These are phyloP conservation scores for Scortum barcoo DNA, from an alignment of 2,113 vertebrate genomes.

Conservation along the genomic window DNA sequence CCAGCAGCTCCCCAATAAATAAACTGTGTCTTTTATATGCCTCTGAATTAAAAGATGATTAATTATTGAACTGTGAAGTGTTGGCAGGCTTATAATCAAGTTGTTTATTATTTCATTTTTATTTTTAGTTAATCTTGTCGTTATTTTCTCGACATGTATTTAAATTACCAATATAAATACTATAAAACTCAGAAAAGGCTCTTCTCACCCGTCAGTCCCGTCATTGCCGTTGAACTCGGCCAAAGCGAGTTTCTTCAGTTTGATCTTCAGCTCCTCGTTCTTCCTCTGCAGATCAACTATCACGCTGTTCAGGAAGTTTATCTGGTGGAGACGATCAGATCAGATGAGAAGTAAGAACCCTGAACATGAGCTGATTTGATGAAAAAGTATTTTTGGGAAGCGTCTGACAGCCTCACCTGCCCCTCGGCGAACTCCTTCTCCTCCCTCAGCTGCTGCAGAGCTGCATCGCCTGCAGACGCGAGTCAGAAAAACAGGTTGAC, in stretches of 20 bases:
- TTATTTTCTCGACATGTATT: not conserved
- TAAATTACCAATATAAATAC: no score
- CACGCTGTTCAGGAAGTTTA: slow-evolving; percentile 97
- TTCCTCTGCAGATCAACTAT: slow-evolving; percentile 96
- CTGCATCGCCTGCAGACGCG: slow-evolving; percentile 81
- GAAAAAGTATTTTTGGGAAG: accelerated
- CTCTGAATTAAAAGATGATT: no score
- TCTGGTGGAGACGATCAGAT: slow-evolving; percentile 77
- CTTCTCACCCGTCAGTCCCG: slow-evolving; percentile 87
- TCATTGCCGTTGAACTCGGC: slow-evolving; percentile 93
- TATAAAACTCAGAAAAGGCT: not conserved
- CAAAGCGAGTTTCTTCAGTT: slow-evolving; percentile 93
- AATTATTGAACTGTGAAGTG: no score
- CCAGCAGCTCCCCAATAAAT: no score
- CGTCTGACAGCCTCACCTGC: slow-evolving; percentile 84
- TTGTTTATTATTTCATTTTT: no score
- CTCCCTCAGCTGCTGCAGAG: slow-evolving; percentile 86
- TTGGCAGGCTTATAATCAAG: no score
- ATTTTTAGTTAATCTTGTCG: not conserved
- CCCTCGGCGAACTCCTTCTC: slow-evolving; percentile 92
- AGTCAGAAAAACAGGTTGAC: not conserved
- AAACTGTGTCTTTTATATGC: no score
- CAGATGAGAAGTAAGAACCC: not conserved
- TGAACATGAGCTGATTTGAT: not conserved
- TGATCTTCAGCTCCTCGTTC: slow-evolving; percentile 93